Percentiles rank a stretch among this genome's conserved stretches.
These are phyloP conservation scores for Physeter macrocephalus DNA, from an alignment of 2,113 vertebrate genomes.

Conservation along the genomic window DNA sequence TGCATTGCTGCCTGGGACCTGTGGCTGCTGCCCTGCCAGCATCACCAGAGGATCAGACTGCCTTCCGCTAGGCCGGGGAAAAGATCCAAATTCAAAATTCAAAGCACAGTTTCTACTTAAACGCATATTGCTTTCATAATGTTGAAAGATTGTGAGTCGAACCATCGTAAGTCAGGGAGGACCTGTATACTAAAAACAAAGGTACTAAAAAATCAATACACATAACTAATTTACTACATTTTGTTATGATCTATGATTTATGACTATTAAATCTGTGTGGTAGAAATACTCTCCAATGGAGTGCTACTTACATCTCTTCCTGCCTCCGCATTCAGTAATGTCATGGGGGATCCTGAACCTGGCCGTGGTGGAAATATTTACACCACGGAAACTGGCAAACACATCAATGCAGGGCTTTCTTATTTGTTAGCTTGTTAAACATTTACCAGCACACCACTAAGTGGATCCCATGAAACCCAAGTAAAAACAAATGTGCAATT, in stretches of 20 bases:
- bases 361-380: not conserved
- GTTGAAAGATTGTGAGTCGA: not conserved
- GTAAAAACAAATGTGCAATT: not conserved
- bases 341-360: not conserved
- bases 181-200: not conserved
- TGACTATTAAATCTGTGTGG: not conserved
- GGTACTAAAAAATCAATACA: not conserved
- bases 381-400: not conserved
- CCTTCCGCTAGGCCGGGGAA: not conserved
- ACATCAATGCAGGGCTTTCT: not conserved
- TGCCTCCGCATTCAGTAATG: fast-evolving
- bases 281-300: not conserved
- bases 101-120: not conserved
- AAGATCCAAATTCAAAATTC: not conserved
- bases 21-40: not conserved
- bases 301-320: not conserved
- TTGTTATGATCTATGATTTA: not conserved
- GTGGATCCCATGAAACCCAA: not conserved
- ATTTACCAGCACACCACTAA: not conserved
- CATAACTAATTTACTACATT: not conserved
- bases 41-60: not conserved
- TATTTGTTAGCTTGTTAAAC: not conserved
- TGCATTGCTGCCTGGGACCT: not conserved
- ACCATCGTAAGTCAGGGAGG: not conserved
- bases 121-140: not conserved